These are phyloP conservation scores for Ostrea denselamellosa DNA, from an alignment of 1,140 invertebrate genomes.

Conservation along the genomic window DNA sequence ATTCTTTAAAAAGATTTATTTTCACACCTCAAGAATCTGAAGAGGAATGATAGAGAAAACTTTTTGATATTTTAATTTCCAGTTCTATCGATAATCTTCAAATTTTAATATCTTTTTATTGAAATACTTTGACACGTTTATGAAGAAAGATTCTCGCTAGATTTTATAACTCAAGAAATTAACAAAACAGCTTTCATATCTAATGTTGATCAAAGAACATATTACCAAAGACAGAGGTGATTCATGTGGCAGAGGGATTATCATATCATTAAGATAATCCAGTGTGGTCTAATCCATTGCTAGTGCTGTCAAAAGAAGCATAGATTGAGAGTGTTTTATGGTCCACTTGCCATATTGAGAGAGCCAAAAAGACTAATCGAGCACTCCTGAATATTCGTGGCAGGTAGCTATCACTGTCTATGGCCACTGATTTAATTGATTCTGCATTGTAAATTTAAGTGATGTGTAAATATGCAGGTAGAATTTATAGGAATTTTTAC, in stretches of 20 bases:
- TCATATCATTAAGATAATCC: slow-evolving; percentile 34
- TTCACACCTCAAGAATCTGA: neutral
- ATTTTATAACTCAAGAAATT: slow-evolving; percentile 5
- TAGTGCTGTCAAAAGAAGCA: slow-evolving; percentile 11
- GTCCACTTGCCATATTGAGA: slow-evolving; percentile 24
- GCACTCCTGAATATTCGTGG: neutral
- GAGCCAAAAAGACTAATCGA: neutral
- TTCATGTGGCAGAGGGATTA: slow-evolving; percentile 26
- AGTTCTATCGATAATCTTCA: neutral
- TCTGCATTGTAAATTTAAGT: slow-evolving; percentile 7
- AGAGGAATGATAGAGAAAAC: neutral
- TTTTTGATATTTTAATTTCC: neutral
- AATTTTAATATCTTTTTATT: slow-evolving; percentile 21
- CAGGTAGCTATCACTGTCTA: neutral
- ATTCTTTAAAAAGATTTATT: neutral
- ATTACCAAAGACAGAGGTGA: neutral
- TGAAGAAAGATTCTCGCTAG: neutral
- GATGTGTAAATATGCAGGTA: slow-evolving; percentile 20
- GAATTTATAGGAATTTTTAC: slow-evolving; percentile 17
- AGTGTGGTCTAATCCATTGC: slow-evolving; percentile 1
- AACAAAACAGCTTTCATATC: neutral
- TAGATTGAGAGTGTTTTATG: slow-evolving; percentile 25
- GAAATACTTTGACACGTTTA: neutral
- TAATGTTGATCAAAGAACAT: neutral
- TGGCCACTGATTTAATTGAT: slow-evolving; percentile 18